Base-by-base conservation (phyloP, 2,888 invertebrate genomes). In the Drosophila neonasuta region DNA sequence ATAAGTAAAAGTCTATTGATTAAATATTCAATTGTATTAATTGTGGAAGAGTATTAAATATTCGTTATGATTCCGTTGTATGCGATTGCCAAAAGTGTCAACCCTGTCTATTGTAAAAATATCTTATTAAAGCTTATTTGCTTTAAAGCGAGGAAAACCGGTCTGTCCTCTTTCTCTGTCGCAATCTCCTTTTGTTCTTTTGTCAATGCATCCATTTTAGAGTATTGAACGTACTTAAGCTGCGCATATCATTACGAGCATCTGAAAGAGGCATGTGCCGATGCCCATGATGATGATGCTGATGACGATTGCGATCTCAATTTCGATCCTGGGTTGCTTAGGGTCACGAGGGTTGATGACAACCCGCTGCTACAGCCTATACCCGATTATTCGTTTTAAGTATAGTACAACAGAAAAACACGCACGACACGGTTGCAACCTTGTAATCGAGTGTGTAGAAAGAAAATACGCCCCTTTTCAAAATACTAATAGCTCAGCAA, bases 401-500 rank as follows among this genome's bases (percentile, higher is more conserved):
- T 60, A 58, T 56, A 61, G 56, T 46, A 41, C 54, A 36, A 44
- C 54, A 34, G 48, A 41, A 7, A 41, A 41, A 56, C 54, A 29
- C 36, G 30, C 59, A 61, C 52, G 57, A 61, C 71, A 51, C 68
- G 68, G 64, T 54, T 49, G 48, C 48, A 52, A 48, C 59, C 62
- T 54, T 68, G 44, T 46, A 41, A 41, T 52, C 58, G 57, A 44
- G 44, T 30, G 20, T 52, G 59, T 57, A 39, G 46, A 51, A 63
- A 39, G 46, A 51, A 65, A 68, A 66, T 58, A 76, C 77, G 56
- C 77, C 74, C 64, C 71, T 51, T 76, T 77, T 52, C 49, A 39
- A 56, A 67, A 50, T 58, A 45, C 68, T 82, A 81, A 82, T 86
- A 75, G 83, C 55, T 45, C 42, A 45, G 59, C 80, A 86, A 81